phyloP scores from a whole-genome alignment of 1,140 invertebrate genomes.

The Drosophila santomea region DNA sequence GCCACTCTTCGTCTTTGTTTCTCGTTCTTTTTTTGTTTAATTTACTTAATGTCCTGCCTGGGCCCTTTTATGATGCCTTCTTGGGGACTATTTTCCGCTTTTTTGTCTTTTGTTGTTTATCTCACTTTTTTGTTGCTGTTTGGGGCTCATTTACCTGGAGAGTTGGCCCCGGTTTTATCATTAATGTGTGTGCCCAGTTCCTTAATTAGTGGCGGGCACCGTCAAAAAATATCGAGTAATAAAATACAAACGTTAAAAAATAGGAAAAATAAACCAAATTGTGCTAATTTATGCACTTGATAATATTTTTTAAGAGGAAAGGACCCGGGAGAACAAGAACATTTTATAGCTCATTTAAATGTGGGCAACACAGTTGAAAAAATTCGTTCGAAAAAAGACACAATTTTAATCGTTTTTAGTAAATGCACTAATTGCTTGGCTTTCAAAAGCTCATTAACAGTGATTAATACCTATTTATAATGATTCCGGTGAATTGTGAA shows the following conservation, averaged over 20 bases:
- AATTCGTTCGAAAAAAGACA: background rate
- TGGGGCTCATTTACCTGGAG: slow-evolving; percentile 30
- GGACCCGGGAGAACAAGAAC: slow-evolving; percentile 10
- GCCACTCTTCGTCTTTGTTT: slow-evolving; percentile 26
- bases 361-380: slow-evolving; percentile 6
- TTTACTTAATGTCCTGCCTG: slow-evolving; percentile 55
- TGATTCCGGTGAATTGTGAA: too few species aligned
- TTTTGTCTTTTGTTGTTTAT: slow-evolving; percentile 26
- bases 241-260: slow-evolving; percentile 17
- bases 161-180: slow-evolving; percentile 28
- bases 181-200: slow-evolving; percentile 57
- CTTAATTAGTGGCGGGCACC: slow-evolving; percentile 42
- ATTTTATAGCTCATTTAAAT: slow-evolving; percentile 30
- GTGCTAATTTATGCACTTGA: slow-evolving; percentile 45
- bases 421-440: too few species aligned
- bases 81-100: slow-evolving; percentile 38
- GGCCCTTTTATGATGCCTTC: slow-evolving; percentile 56
- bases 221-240: slow-evolving; percentile 32
- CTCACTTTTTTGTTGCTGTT: slow-evolving; percentile 27
- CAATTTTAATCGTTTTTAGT: too few species aligned
- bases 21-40: slow-evolving; percentile 34
- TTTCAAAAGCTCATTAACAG: too few species aligned
- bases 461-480: too few species aligned
- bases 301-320: slow-evolving; percentile 17
- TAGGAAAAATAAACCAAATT: slow-evolving; percentile 7